Conservation (phyloP, 2,797 vertebrate species). For the Fistularia commersonii region DNA sequence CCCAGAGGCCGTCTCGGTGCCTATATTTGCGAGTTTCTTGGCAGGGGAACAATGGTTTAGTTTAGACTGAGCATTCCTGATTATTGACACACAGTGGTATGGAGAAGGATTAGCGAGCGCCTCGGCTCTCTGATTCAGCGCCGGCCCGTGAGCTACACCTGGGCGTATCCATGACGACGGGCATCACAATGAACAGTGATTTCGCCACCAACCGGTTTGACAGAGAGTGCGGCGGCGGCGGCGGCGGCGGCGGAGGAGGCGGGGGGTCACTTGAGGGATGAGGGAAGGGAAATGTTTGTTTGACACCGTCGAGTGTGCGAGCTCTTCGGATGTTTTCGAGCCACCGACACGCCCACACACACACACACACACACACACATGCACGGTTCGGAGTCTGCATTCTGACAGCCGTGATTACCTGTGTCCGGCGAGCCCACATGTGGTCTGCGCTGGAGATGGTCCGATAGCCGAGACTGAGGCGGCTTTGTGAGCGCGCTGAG, state of each 20-base stretch:
- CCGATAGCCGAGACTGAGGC: conserved; percentile 55
- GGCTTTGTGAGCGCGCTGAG: conserved; percentile 51
- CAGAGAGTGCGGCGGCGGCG: conserved; percentile 78
- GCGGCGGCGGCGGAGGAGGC: too few species aligned
- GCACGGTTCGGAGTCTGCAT: too few species aligned
- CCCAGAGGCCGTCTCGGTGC: conserved; percentile 43
- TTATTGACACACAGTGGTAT: conserved; percentile 63
- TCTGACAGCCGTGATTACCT: conserved; percentile 53
- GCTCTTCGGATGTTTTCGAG: too few species aligned
- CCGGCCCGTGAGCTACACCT: conserved; percentile 69
- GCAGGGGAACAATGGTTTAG: conserved; percentile 69
- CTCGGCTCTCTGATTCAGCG: conserved; percentile 49
- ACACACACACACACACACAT: too few species aligned
- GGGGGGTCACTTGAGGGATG: conserved; percentile 37
- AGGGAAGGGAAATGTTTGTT: conserved; percentile 23
- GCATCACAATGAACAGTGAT: conserved; percentile 70
- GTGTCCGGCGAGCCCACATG: conserved; percentile 43
- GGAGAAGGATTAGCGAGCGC: conserved; percentile 63
- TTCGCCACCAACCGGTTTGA: conserved; percentile 80
- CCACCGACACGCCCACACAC: too few species aligned
- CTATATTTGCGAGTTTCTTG: conserved; percentile 62
- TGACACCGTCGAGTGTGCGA: conserved; percentile 9
- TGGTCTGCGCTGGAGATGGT: conserved; percentile 47
- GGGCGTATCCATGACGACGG: conserved; percentile 69
- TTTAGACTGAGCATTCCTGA: conserved; percentile 66